These are phyloP conservation scores for Clarias macrocephalus DNA, from an alignment of 2,113 vertebrate species.

Conservation along the genomic window DNA sequence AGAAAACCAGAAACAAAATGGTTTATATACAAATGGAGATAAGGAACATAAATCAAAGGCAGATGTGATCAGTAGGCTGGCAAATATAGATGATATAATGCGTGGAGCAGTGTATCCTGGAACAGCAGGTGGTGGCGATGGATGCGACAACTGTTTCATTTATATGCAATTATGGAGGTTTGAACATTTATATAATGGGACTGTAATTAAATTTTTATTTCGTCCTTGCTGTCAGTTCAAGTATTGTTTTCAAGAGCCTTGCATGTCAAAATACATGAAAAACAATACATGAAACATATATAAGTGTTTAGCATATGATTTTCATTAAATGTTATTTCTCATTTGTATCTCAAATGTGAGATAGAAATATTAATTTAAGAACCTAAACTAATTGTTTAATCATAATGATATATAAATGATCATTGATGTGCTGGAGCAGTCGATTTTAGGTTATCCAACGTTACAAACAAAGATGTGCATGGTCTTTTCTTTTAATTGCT, in stretches of 20 bases:
- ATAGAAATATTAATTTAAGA: not conserved
- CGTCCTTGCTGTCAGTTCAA: not conserved
- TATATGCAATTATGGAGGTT: not conserved
- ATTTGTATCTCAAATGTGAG: not conserved
- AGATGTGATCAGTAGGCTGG: not conserved
- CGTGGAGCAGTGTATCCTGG: not conserved
- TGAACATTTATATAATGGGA: not conserved
- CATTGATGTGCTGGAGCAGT: not conserved
- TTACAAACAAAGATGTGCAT: too few species aligned
- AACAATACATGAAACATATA: not conserved
- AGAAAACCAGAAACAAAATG: not conserved
- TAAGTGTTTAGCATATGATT: not conserved
- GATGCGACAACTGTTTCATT: not conserved
- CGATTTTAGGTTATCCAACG: not conserved
- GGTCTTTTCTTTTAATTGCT: too few species aligned
- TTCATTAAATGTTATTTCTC: not conserved
- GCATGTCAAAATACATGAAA: not conserved
- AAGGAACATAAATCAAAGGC: not conserved
- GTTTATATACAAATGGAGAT: not conserved
- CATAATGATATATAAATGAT: not conserved
- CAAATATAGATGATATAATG: not conserved
- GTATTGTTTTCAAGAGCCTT: not conserved
- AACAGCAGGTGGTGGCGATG: not conserved
- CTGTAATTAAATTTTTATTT: not conserved
- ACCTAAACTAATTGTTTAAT: not conserved